Conservation (phyloP, 2,888 invertebrate species). For the Aquatica leii region DNA sequence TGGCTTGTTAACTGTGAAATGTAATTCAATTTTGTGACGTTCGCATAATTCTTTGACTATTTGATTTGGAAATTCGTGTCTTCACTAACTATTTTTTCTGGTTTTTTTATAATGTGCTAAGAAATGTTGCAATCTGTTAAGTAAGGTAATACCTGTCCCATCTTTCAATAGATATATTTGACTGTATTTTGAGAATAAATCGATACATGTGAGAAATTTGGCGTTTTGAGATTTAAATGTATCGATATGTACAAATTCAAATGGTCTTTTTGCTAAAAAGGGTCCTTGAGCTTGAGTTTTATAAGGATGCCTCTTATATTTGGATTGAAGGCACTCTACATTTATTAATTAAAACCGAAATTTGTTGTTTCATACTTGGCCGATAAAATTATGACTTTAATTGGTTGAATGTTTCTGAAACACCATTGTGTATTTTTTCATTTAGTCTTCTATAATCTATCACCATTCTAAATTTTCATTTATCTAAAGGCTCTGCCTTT, state of each 20-base stretch:
- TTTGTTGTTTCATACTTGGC: constrained; percentile 5
- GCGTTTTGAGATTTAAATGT: neutral
- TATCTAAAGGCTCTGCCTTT: neutral
- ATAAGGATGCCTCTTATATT: too few species aligned
- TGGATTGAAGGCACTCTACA: too few species aligned
- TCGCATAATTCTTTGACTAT: constrained; percentile 12
- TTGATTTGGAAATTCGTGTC: constrained; percentile 12
- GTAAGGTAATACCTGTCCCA: too few species aligned
- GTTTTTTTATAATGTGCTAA: constrained; percentile 5
- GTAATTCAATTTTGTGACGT: constrained; percentile 7
- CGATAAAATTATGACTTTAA: constrained; percentile 4
- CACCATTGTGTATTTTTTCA: constrained; percentile 8
- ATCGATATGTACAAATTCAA: neutral
- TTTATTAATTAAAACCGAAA: neutral
- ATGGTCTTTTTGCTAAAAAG: neutral
- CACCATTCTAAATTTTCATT: neutral
- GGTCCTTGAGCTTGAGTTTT: neutral
- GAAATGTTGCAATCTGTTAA: too few species aligned
- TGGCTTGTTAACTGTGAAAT: constrained; percentile 12
- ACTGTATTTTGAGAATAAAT: too few species aligned
- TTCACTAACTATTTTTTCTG: neutral
- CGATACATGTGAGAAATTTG: too few species aligned
- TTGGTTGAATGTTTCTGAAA: too few species aligned
- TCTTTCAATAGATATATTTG: too few species aligned
- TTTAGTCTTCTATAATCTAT: constrained; percentile 1